Percentiles rank a stretch among this genome's conserved stretches.
Evolutionary conservation across 2,113 vertebrate species (phyloP).

Genomic region (Malurus elegans): DNA sequence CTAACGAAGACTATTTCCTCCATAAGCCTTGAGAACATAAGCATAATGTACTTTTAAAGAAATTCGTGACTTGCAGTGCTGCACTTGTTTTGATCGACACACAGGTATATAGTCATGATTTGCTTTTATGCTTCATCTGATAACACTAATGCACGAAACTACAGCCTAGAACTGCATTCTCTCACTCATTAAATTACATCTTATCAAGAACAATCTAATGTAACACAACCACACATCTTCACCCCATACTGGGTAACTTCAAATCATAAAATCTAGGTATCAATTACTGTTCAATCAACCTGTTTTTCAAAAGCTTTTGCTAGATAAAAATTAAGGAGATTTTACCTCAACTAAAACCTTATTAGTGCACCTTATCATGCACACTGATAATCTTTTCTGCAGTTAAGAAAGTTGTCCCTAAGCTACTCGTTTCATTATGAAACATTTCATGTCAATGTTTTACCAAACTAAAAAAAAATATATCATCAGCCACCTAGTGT

Average conservation of each 20-base stretch:
- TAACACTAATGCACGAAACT: neutral
- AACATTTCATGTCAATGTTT: neutral
- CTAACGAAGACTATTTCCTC: neutral
- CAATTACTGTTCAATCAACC: neutral
- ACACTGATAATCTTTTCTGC: neutral
- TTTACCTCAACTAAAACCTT: neutral
- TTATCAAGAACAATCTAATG: neutral
- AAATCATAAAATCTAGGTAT: neutral
- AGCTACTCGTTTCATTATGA: neutral
- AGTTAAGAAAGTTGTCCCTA: neutral
- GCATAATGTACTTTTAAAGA: neutral
- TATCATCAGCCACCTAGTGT: neutral
- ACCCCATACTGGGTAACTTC: neutral
- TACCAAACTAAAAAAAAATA: neutral
- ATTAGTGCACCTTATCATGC: neutral
- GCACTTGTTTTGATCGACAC: neutral
- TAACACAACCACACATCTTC: neutral
- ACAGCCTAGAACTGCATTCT: neutral
- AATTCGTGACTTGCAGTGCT: neutral
- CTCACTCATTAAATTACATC: rapidly evolving
- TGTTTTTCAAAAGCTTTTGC: neutral
- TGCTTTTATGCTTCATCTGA: neutral
- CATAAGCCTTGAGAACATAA: neutral
- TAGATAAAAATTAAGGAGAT: neutral
- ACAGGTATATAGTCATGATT: neutral